These are phyloP conservation scores for Amphiprion percula DNA, from an alignment of 2,113 vertebrate genomes.

Conservation along the genomic window DNA sequence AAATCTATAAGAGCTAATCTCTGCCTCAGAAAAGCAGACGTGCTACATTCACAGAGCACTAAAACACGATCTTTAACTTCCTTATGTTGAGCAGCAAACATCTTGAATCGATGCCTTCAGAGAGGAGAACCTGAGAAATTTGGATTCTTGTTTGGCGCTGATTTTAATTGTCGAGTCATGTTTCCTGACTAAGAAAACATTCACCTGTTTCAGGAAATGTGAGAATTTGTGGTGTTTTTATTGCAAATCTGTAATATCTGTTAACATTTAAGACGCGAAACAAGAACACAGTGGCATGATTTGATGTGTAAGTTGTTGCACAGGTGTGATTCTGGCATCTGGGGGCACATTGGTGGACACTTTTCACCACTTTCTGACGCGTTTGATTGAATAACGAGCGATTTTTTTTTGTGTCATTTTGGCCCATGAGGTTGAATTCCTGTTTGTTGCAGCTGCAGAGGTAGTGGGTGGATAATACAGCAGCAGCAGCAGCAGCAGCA, in stretches of 20 bases:
- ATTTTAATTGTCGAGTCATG: too few relatives aligned
- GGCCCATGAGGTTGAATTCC: slow-evolving; percentile 27
- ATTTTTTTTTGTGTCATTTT: not conserved
- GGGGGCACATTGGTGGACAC: not conserved
- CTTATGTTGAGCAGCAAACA: not conserved
- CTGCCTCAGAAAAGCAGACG: slow-evolving; percentile 30
- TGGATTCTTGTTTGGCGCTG: too few relatives aligned
- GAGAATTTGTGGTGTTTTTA: too few relatives aligned
- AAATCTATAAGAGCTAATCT: slow-evolving; percentile 48
- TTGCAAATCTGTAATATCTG: too few relatives aligned
- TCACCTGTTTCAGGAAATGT: too few relatives aligned
- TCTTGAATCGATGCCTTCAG: not conserved
- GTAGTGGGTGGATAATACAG: slow-evolving; percentile 58
- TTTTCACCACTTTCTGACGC: not conserved
- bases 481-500: not conserved
- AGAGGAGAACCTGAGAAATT: too few relatives aligned
- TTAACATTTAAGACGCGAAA: too few relatives aligned
- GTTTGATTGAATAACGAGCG: not conserved
- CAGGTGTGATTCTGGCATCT: not conserved
- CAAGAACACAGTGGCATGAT: too few relatives aligned
- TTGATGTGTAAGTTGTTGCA: too few relatives aligned
- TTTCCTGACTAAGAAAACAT: too few relatives aligned
- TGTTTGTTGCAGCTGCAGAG: slow-evolving; percentile 49
- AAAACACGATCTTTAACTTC: slow-evolving; percentile 24
- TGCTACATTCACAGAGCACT: slow-evolving; percentile 15